Conservation (phyloP, 2,113 vertebrate species). For the Tinamus guttatus region DNA sequence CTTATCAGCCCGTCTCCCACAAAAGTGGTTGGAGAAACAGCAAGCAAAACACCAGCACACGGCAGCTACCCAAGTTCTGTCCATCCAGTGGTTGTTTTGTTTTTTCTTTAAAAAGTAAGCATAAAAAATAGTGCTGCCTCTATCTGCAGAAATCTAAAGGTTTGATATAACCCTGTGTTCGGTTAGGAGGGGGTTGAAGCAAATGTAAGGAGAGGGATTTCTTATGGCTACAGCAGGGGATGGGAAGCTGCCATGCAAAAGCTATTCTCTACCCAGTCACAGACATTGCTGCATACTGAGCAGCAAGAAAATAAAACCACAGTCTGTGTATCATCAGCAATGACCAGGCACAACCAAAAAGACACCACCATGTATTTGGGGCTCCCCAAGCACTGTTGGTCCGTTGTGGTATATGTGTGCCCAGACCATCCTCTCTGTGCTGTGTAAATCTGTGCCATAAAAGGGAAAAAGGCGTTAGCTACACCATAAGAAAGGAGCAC, state of each 20-base stretch:
- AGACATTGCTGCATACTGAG: neutral
- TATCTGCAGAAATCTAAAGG: neutral
- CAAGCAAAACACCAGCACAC: rapidly evolving
- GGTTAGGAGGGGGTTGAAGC: neutral
- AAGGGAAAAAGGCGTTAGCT: neutral
- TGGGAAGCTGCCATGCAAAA: neutral
- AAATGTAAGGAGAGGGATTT: neutral
- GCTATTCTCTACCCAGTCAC: neutral
- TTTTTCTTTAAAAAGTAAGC: neutral
- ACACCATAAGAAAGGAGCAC: neutral
- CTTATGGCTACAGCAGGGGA: neutral
- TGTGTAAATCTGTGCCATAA: neutral
- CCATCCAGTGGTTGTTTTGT: neutral
- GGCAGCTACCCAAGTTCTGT: neutral
- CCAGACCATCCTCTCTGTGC: neutral
- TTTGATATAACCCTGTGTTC: neutral
- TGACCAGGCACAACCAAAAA: neutral
- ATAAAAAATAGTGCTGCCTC: neutral
- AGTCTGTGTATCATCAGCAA: neutral
- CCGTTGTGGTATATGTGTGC: rapidly evolving
- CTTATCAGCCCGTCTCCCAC: neutral
- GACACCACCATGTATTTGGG: neutral
- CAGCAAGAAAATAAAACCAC: neutral
- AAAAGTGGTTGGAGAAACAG: neutral
- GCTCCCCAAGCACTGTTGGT: no score